Conservation (phyloP, 2,888 invertebrate genomes). For the Coecobrya sp. region DNA sequence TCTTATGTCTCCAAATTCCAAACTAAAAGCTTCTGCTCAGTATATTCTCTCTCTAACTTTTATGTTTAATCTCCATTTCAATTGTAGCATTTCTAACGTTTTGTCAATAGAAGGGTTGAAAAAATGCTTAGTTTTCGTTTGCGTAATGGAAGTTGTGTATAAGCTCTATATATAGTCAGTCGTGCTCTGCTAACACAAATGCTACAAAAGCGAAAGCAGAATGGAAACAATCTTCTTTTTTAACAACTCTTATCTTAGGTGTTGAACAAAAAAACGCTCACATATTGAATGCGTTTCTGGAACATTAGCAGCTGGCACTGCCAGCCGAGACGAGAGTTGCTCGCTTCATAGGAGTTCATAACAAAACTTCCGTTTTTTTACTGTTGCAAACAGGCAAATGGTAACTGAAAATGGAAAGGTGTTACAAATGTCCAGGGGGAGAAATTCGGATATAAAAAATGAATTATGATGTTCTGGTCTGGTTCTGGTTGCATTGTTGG, state of each 20-base stretch:
- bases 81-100: background rate
- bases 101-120: constrained; percentile 31
- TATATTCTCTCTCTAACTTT: too few relatives aligned
- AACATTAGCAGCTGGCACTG: constrained; percentile 53
- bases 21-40: background rate
- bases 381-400: constrained; percentile 32
- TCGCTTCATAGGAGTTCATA: constrained; percentile 39
- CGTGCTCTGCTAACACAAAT: constrained; percentile 29
- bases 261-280: constrained; percentile 30
- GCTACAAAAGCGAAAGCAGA: background rate
- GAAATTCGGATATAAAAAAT: constrained; percentile 71
- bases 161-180: background rate
- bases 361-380: constrained; percentile 60
- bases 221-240: constrained; percentile 13
- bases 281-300: constrained; percentile 30
- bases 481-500: constrained; percentile 37
- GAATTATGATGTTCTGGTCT: constrained; percentile 69
- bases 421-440: constrained; percentile 50
- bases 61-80: too few relatives aligned
- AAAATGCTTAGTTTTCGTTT: background rate
- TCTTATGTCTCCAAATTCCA: too few relatives aligned
- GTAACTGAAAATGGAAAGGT: constrained; percentile 61
- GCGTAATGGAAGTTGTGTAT: background rate
- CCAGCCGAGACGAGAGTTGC: constrained; percentile 49
- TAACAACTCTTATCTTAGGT: constrained; percentile 7